Evolutionary conservation across 2,797 vertebrate genomes (phyloP).

Genomic region (Tapera naevia): DNA sequence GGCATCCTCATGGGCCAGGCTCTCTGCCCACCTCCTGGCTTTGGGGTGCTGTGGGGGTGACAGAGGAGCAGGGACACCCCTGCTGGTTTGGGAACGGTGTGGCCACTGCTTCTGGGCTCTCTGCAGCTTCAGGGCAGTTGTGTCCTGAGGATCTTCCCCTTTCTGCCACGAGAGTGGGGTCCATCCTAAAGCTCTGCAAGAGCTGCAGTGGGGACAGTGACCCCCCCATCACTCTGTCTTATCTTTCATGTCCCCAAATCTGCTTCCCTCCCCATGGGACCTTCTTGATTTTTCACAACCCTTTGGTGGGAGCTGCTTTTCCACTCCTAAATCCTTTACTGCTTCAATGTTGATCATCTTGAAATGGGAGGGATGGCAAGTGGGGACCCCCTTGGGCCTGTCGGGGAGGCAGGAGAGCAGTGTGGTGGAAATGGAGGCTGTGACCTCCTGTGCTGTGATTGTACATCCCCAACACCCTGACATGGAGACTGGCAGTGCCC

Average conservation of each 20-base stretch:
- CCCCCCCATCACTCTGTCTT: neutral
- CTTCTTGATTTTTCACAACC: neutral
- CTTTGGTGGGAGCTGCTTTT: neutral
- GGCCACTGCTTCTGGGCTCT: neutral
- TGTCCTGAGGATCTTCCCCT: neutral
- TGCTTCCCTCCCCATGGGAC: neutral
- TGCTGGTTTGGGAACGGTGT: neutral
- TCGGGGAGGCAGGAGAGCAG: neutral
- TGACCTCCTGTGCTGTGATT: neutral
- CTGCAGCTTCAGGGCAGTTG: neutral
- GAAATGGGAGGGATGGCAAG: neutral
- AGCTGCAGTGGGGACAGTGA: neutral
- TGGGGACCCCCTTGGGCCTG: neutral
- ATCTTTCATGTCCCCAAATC: neutral
- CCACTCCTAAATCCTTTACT: neutral
- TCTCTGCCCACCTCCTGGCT: neutral
- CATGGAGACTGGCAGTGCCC: neutral
- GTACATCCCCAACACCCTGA: neutral
- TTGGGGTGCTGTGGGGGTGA: neutral
- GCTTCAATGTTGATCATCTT: neutral
- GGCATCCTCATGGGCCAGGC: neutral
- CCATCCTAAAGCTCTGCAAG: neutral
- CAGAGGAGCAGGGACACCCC: neutral
- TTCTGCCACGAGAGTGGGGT: neutral
- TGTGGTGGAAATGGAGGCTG: neutral